A percentile compares a stretch with the other conserved stretches of the same genome.
Conservation (phyloP, 2,888 invertebrate genomes). For the Dryobota labecula region DNA sequence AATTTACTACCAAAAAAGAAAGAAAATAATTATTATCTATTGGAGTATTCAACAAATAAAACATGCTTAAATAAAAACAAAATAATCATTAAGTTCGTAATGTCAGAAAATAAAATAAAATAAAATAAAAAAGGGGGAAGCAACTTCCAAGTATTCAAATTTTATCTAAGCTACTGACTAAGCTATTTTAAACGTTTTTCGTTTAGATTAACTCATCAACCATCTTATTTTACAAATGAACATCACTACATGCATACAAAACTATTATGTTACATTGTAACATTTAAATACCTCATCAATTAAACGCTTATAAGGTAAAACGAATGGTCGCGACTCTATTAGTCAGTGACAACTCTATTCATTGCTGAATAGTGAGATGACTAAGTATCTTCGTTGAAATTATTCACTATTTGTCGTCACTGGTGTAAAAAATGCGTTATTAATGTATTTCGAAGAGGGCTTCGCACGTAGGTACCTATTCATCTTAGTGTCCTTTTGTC, state of each 20-base stretch:
- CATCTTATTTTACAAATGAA: neutral
- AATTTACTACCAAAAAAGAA: no score
- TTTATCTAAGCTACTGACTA: no score
- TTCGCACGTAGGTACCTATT: neutral
- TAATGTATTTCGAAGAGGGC: constrained; percentile 14
- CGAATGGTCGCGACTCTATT: constrained; percentile 34
- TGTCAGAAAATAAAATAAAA: no score
- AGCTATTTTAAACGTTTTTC: neutral
- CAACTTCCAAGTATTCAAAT: no score
- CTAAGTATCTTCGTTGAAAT: constrained; percentile 4
- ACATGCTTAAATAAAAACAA: no score
- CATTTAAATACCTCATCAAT: constrained; percentile 46
- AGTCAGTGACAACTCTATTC: constrained; percentile 37
- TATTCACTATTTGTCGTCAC: constrained; percentile 15
- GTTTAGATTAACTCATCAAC: constrained; percentile 2
- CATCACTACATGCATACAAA: constrained; percentile 24
- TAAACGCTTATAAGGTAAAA: constrained; percentile 38
- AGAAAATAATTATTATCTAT: no score
- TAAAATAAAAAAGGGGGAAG: no score
- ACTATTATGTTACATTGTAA: constrained; percentile 22
- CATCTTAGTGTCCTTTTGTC: neutral
- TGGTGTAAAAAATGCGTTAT: constrained; percentile 8
- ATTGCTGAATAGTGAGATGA: constrained; percentile 5
- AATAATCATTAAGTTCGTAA: no score
- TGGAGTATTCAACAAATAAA: no score